Evolutionary conservation across 2,113 vertebrate species (phyloP), one percentile per base, ranked within the genome.

Genomic region (Mellivora capensis): DNA sequence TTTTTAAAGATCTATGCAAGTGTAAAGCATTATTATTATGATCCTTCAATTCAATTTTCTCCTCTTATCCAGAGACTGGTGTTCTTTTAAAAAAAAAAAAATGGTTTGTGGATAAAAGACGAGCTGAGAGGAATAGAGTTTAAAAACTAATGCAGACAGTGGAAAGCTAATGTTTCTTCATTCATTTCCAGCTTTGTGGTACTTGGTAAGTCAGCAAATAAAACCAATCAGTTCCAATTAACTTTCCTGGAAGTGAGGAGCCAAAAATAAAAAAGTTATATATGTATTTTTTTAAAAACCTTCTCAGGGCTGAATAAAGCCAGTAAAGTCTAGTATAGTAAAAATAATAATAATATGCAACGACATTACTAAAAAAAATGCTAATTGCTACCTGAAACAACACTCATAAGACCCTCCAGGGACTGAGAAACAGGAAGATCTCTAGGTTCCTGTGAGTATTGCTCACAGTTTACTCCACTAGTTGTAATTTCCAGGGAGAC

Each of bases 131-230:
- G 77, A 97, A 87, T 7, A 93, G 42, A 80, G 54, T 89, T 83
- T 15, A 91, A 94, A 94, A 83, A 76, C 39, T 62, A 69, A 83
- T 42, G 84, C 79, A 94, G 89, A 83, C 17, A 49, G 52, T 84
- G 39, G 29, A 94, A 90, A 96, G 29, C n/a, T 95, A 80, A 95
- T 74, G 52, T 74, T 59, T 69, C 59, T 91, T 97, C 76, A 84
- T 93, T 96, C 25, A 2, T 88, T 77, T 90, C 69, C 42, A 92
- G 87, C 83, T 96, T 86, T 88, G 37, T 92, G 64, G 76, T 90
- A 39, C 37, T 95, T 96, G 54, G 90, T 88, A 98, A 97, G 82
- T 97, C 92, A 97, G 57, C 80, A 96, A 95, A 97, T 98, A 98
- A 95, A 97, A 85, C 91, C 87, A 96, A 96, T 95, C 88, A 95